Base-by-base conservation (phyloP, 2,888 invertebrate species). In the Acanthosoma haemorrhoidale region DNA sequence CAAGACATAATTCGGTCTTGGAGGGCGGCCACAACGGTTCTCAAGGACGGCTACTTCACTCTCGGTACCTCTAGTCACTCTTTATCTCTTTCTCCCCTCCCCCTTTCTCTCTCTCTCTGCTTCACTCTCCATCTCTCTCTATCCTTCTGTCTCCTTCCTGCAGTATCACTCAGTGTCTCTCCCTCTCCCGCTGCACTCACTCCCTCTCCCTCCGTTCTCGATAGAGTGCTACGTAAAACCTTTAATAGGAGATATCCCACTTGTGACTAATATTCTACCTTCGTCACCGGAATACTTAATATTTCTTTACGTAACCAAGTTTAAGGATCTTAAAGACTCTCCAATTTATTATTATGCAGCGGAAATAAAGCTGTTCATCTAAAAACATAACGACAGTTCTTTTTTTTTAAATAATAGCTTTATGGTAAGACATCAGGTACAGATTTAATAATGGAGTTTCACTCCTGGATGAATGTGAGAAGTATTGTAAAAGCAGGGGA, bases 1-100 rank as follows among this genome's bases (percentile, higher is more conserved):
- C n/a, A 51, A n/a, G 51, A 51, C n/a, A 51, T 51, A 51, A 51
- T 51, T 51, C 51, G 51, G 51, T 51, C 43, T 3, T 21, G 51
- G 51, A 4, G 51, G 51, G 4, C 51, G 13, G 51, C n/a, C 25
- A n/a, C 51, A 51, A 51, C 51, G 51, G 51, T 51, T 51, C 51
- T 51, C 51, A 51, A 51, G 51, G 51, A 25, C 51, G 51, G 2
- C 51, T 51, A 13, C 25, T 25, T 51, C 51, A 51, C 51, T 25
- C 51, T 51, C 43, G 3, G 18, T 2, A 3, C 8, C 21, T 21
- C 43, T 51, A n/a, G 11, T 43, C 41, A 3, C 21, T 18, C 41
- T 41, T 18, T n/a, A n/a, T n/a, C n/a, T n/a, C n/a, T n/a, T n/a
- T n/a, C n/a, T n/a, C n/a, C n/a, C n/a, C n/a, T n/a, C n/a, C n/a